Evolutionary conservation across 2,113 vertebrate genomes (phyloP), one percentile per base, ranked within the genome.

Genomic region (Danio rerio): DNA sequence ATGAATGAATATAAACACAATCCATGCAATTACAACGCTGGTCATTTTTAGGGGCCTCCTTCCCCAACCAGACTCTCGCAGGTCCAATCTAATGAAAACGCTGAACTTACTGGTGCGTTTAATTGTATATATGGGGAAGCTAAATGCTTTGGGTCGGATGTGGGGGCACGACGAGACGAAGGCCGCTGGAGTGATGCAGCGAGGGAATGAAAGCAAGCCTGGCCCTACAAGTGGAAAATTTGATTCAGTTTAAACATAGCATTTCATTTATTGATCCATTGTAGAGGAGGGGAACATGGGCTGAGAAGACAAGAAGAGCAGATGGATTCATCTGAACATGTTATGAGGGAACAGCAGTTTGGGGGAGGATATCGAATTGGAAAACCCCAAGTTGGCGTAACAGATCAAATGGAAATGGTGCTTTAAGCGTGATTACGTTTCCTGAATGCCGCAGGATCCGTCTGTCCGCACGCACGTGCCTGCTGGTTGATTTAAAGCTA

Each of bases 1-100:
- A 96, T 94, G 96, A 97, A 97, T 97, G 96, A 98, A 98, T 98
- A 96, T 97, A 96, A 96, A 97, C 94, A 95, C 95, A 96, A 92
- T 93, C 63, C 84, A 91, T 92, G 91, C 93, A 95, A 95, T 96
- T 95, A 95, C 92, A 81, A 72, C 65, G 85, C 82, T 88, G 94
- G 93, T 94, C 93, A 94, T 95, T 94, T 96, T 45, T 16, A 47
- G 72, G 53, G 66, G 68, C 66, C 68, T 68, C 81, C 93, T 79
- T 53, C 16, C 77, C 49, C 62, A 79, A 40, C 45, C 62, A 40
- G 21, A 53, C 49, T 68, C 85, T 81, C 87, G 79, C 91, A 91
- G 91, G 90, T 92, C 91, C 91, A 88, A 89, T 91, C 94, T 94
- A 94, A 90, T 95, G 94, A 93, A 96, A 94, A 94, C 84, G 89